Percentiles rank a stretch among this genome's conserved stretches.
phyloP scores from a whole-genome alignment of 2,888 invertebrate species.

The Drosophila neoperkinsi region DNA sequence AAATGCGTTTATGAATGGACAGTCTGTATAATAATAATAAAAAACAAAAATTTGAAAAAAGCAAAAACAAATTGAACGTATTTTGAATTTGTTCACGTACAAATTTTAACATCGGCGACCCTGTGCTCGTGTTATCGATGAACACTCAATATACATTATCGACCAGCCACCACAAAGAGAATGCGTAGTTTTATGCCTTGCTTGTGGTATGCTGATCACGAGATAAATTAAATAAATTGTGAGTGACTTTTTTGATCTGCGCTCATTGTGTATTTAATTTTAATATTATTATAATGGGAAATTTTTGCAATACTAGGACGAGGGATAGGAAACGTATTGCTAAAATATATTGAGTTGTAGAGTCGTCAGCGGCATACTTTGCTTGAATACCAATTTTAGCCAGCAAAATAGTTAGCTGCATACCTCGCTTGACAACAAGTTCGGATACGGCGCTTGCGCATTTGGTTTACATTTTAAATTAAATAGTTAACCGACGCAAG shows the following conservation, averaged over 20 bases:
- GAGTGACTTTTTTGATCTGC: not conserved
- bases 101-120: not conserved
- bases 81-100: not conserved
- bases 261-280: not conserved
- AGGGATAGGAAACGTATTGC: not conserved
- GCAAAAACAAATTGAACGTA: conserved; percentile 30
- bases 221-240: not conserved
- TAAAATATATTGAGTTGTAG: not conserved
- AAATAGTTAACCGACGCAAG: conserved; percentile 18
- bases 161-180: conserved; percentile 12
- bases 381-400: not conserved
- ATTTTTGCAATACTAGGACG: not conserved
- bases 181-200: not conserved
- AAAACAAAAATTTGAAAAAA: conserved; percentile 79
- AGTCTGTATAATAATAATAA: conserved; percentile 86
- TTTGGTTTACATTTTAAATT: conserved; percentile 50
- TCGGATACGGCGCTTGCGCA: conserved; percentile 49
- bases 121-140: not conserved
- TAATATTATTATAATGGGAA: not conserved
- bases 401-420: conserved; percentile 14
- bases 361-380: not conserved
- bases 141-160: not conserved
- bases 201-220: conserved; percentile 4
- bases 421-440: conserved; percentile 16
- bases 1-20: conserved; percentile 86